Evolutionary conservation across 2,113 vertebrate species (phyloP), one percentile per base, ranked within the genome.

Genomic region (Cepphus grylle): DNA sequence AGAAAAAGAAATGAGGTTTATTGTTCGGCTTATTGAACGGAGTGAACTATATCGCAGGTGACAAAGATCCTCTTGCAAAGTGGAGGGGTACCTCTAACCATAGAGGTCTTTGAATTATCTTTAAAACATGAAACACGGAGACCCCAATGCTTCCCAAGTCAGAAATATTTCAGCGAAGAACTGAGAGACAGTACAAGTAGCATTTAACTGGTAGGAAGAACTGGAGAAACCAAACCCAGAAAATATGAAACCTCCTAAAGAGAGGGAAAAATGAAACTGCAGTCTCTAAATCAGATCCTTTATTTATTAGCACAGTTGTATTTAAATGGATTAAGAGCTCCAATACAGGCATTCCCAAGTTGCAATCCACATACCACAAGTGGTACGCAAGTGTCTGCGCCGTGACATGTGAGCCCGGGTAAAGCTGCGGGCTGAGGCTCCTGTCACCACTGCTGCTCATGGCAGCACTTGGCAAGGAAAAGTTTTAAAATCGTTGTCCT

Each of bases 311-410:
- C 26, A 66, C 18, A 45, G 73, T 87, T 76, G 71, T 66, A 85
- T 72, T 96, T 89, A 85, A 76, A 80, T 55, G 58, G 86, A 88
- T 92, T 81, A 94, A 87, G 78, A 80, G 62, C 25, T 56, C 56
- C 78, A 87, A 22, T 17, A 29, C 6, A 69, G 58, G 76, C 74
- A 82, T 80, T 94, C 66, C 74, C 58, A 82, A 90, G 29, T 2
- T 91, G 78, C 53, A 77, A 45, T 11, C 49, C 84, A 72, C 47
- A 69, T 42, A 90, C 49, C 73, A 80, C 34, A 53, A 87, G 71
- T 45, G 61, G 34, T 65, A 87, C 4, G 6, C 49, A 87, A 84
- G 38, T n/a, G 53, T 61, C 78, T 94, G 81, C 13, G 15, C 38
- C 3, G 4, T 56, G 83, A 81, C 71, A 70, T 3, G 61, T 25